These are phyloP conservation scores for Harpalus rufipes DNA, from an alignment of 2,888 invertebrate genomes.

Conservation along the genomic window DNA sequence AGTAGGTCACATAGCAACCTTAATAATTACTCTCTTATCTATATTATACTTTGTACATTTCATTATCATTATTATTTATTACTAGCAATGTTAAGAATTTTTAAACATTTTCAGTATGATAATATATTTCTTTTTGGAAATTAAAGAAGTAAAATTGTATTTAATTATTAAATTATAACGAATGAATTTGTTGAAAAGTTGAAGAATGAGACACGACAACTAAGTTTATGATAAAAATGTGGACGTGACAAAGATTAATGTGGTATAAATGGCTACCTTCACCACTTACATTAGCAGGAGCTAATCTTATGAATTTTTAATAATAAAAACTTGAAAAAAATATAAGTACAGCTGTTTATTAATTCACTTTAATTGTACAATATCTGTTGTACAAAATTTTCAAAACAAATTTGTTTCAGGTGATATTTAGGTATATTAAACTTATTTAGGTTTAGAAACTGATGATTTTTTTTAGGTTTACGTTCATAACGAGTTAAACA, in stretches of 20 bases:
- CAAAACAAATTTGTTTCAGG: no score
- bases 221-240: constrained; percentile 1
- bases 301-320: background rate
- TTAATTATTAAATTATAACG: background rate
- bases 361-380: background rate
- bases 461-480: no score
- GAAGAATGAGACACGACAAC: constrained; percentile 15
- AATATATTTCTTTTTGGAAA: background rate
- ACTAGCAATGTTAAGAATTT: no score
- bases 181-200: constrained; percentile 4
- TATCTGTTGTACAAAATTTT: no score
- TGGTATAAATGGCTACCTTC: constrained; percentile 24
- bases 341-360: background rate
- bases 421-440: no score
- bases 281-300: background rate
- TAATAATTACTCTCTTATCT: no score
- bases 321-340: background rate
- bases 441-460: no score
- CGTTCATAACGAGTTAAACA: no score
- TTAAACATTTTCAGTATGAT: no score
- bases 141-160: background rate
- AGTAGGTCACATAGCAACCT: no score
- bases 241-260: constrained; percentile 33
- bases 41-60: no score
- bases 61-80: no score